These are phyloP conservation scores for Dendroctonus valens DNA, from an alignment of 1,140 invertebrate species.

Conservation along the genomic window DNA sequence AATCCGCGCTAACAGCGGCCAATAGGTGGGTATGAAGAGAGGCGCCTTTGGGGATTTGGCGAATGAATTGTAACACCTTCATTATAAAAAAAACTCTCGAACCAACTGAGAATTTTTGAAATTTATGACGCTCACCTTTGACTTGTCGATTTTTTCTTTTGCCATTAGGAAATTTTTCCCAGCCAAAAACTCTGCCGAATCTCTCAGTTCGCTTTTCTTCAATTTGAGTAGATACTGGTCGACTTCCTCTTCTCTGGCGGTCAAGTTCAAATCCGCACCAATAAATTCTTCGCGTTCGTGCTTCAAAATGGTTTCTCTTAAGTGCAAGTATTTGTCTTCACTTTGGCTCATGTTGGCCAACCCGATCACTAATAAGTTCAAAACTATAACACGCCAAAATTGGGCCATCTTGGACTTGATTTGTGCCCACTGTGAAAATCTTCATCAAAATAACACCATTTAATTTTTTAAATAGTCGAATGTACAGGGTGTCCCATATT, in stretches of 20 bases:
- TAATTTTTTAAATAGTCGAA: too few species aligned
- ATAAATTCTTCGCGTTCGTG: conserved; percentile 50
- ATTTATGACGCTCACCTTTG: conserved; percentile 48
- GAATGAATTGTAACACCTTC: conserved; percentile 65
- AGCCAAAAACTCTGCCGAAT: conserved; percentile 36
- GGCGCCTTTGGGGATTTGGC: conserved; percentile 69
- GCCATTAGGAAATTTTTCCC: conserved; percentile 35
- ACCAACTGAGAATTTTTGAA: background rate
- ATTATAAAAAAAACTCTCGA: background rate
- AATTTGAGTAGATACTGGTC: conserved; percentile 64
- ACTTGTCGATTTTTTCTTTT: conserved; percentile 52
- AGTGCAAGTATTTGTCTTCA: conserved; percentile 14
- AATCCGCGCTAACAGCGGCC: conserved; percentile 63
- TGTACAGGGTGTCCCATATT: too few species aligned
- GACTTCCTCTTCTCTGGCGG: conserved; percentile 57
- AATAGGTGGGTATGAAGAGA: conserved; percentile 72
- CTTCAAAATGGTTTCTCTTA: conserved; percentile 34
- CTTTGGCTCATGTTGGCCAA: conserved; percentile 14
- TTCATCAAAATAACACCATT: too few species aligned
- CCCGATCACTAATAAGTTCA: background rate
- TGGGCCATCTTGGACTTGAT: too few species aligned
- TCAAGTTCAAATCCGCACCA: conserved; percentile 56
- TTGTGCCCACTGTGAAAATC: too few species aligned
- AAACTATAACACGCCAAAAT: too few species aligned
- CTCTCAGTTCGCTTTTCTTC: conserved; percentile 58